phyloP scores from a whole-genome alignment of 2,888 invertebrate species.

The Malthinus seriepunctatus region DNA sequence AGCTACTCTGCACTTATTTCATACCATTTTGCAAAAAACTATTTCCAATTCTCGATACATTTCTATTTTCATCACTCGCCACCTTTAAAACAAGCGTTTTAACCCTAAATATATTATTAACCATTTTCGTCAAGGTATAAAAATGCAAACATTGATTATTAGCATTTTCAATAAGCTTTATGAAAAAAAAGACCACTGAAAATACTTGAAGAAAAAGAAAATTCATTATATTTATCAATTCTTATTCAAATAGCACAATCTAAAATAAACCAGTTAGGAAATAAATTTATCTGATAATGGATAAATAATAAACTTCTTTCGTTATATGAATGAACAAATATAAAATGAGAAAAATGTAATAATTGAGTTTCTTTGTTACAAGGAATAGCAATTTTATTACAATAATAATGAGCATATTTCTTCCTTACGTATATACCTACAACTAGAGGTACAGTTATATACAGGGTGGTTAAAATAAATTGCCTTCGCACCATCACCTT shows the following conservation, averaged over 20 bases:
- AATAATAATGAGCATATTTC: constrained; percentile 20
- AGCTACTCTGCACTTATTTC: no score
- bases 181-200: no score
- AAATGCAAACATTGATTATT: no score
- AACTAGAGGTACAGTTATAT: neutral
- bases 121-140: no score
- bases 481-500: no score
- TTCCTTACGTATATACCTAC: neutral
- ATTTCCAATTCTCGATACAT: no score
- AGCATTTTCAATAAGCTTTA: no score
- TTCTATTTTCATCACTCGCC: no score
- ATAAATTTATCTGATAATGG: constrained; percentile 25
- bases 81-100: no score
- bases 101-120: no score
- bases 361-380: constrained; percentile 28
- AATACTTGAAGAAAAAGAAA: neutral
- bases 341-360: constrained; percentile 27
- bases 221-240: constrained; percentile 1
- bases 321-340: constrained; percentile 26
- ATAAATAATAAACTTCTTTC: constrained; percentile 29
- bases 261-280: constrained; percentile 2
- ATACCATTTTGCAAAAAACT: no score
- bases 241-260: constrained; percentile 2
- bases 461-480: no score
- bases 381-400: constrained; percentile 20